Evolutionary conservation across 2,113 vertebrate genomes (phyloP).

Genomic region (Arvicanthis niloticus): DNA sequence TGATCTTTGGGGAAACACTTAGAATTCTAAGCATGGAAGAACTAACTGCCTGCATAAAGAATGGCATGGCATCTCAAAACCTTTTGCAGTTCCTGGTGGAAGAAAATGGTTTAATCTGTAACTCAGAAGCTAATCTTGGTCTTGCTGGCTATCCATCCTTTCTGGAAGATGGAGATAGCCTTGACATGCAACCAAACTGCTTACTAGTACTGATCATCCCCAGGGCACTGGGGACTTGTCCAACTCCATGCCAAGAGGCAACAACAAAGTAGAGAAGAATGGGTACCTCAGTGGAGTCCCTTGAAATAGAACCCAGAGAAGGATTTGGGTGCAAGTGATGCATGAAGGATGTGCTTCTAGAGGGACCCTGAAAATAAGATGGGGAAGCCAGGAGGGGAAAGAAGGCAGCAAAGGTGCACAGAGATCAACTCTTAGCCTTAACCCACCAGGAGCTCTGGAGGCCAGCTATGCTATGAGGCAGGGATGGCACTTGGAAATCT

Average conservation of each 20-base stretch:
- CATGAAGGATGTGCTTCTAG: background rate
- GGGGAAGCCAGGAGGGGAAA: background rate
- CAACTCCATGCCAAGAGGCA: background rate
- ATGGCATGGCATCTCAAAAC: background rate
- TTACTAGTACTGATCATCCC: background rate
- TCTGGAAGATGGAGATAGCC: background rate
- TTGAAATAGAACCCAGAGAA: background rate
- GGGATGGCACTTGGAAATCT: background rate
- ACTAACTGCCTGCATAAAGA: background rate
- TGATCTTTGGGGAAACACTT: background rate
- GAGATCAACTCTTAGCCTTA: background rate
- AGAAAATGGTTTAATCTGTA: background rate
- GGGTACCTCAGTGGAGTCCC: background rate
- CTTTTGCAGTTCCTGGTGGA: background rate
- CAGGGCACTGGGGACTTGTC: background rate
- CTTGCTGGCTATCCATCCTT: background rate
- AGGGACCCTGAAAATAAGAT: background rate
- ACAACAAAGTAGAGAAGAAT: background rate
- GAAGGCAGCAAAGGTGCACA: background rate
- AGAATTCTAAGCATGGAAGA: background rate
- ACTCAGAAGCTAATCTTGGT: background rate
- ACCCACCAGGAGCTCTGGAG: background rate
- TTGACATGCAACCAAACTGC: background rate
- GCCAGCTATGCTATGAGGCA: background rate
- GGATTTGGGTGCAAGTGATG: background rate